These are phyloP conservation scores for Rotaria magnacalcarata DNA, from an alignment of 2,888 invertebrate species.

Conservation along the genomic window DNA sequence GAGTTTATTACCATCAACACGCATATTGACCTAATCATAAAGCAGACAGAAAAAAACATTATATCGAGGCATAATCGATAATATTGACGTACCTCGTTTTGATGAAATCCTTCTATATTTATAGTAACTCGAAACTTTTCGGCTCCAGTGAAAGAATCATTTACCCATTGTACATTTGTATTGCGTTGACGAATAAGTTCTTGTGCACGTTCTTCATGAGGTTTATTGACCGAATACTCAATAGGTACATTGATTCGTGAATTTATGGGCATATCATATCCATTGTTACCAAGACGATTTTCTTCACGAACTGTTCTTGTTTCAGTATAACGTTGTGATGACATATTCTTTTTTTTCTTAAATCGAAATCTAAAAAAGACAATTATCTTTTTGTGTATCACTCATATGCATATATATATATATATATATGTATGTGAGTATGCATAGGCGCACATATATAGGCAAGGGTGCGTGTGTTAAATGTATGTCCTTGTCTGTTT, in stretches of 20 bases:
- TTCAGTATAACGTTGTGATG: not conserved
- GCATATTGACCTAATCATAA: not conserved
- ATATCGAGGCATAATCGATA: not conserved
- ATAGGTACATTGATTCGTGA: not conserved
- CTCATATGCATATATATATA: not conserved
- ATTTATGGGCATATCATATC: not conserved
- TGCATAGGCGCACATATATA: too few relatives aligned
- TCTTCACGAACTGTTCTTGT: not conserved
- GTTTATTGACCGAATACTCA: not conserved
- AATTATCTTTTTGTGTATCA: not conserved
- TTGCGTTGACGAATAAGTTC: not conserved
- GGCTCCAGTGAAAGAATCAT: not conserved
- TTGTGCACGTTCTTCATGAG: not conserved
- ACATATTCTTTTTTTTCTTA: not conserved
- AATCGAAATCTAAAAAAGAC: not conserved
- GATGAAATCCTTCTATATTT: not conserved
- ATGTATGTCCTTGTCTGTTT: not conserved
- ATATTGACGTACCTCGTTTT: conserved; percentile 9
- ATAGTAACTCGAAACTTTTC: conserved; percentile 1
- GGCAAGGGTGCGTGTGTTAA: not conserved
- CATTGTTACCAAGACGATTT: not conserved
- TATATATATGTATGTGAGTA: too few relatives aligned
- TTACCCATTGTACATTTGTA: conserved; percentile 8
- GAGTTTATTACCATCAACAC: not conserved
- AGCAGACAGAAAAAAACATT: not conserved